Conservation (phyloP, 2,113 vertebrate species). For the Todiramphus saurophagus region DNA sequence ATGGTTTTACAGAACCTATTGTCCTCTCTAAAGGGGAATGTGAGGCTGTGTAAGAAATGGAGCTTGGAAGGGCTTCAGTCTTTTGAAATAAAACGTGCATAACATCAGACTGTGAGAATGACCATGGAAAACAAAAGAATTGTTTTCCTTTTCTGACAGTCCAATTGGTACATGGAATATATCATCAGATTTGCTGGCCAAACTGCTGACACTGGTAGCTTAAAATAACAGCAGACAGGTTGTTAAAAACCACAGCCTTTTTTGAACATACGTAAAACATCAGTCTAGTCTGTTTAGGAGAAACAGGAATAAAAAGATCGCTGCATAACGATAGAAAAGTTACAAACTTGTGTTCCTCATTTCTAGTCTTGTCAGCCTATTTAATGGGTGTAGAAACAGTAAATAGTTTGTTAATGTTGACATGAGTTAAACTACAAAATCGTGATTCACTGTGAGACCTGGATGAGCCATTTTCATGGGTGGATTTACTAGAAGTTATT, state of each 20-base stretch:
- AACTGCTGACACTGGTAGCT: not conserved
- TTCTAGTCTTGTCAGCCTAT: not conserved
- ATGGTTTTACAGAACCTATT: not conserved
- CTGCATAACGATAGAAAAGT: not conserved
- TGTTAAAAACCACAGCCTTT: slow-evolving; percentile 43
- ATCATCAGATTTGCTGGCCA: slow-evolving; percentile 41
- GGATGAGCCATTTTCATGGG: not conserved
- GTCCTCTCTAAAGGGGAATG: not conserved
- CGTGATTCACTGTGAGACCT: not conserved
- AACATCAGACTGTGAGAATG: not conserved
- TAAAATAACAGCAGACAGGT: slow-evolving; percentile 29
- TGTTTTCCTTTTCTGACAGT: slow-evolving; percentile 58
- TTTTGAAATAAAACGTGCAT: not conserved
- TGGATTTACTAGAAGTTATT: not conserved
- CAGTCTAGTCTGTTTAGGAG: not conserved
- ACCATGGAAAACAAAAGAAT: slow-evolving; percentile 36
- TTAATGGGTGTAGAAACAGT: not conserved
- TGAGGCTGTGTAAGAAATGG: not conserved
- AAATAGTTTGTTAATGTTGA: not conserved
- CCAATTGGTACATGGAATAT: slow-evolving; percentile 42
- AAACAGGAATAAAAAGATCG: not conserved
- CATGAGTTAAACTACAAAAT: not conserved
- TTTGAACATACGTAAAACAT: slow-evolving; percentile 30
- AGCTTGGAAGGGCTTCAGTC: not conserved
- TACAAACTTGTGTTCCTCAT: not conserved